Base-by-base conservation (phyloP, 2,888 invertebrate genomes). In the Entomobrya proxima region DNA sequence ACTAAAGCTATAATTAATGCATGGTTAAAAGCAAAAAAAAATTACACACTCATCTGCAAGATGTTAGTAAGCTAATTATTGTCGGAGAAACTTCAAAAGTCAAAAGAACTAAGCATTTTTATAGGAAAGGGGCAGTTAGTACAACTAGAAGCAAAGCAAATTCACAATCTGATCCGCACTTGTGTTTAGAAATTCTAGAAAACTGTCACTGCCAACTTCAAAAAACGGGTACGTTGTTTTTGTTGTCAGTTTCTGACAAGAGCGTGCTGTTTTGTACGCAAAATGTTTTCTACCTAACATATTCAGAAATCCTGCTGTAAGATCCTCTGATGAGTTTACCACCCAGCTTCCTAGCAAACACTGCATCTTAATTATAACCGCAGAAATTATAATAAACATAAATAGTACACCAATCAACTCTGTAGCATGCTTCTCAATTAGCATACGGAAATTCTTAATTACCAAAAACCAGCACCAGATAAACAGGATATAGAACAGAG, bases 141-240 rank as follows among this genome's bases (percentile, higher is more conserved):
- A 11, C 37, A n/a, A 52, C 67, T 69, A 50, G 9, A 74, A n/a
- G 47, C 81, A 81, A 6, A 74, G 32, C 21, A 81, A 30, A 44
- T 69, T 72, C 0, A 81, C 81, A 81, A 81, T 35, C 13, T 81
- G 72, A 44, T 81, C 58, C 11, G 58, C 81, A 30, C 72, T 74
- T 0, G 58, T 61, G 44, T 72, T 58, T 4, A 81, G 13, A 74
- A 81, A 81, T 47, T 81, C 58, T 21, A 74, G 9, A 21, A 40
- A 74, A 1, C 40, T 58, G 0, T 81, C 74, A 15, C 40, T 30
- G 24, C 72, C 35, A 2, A 81, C 74, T 44, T 44, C 32, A 55
- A 81, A 81, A 2, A 81, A 18, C 0, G 81, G 72, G 58, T 81
- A 81, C 2, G 74, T 58, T 2, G 72, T 74, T 18, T 58, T 55